Conservation (phyloP, 2,113 vertebrate species). For the Psittacula cyanocephala region DNA sequence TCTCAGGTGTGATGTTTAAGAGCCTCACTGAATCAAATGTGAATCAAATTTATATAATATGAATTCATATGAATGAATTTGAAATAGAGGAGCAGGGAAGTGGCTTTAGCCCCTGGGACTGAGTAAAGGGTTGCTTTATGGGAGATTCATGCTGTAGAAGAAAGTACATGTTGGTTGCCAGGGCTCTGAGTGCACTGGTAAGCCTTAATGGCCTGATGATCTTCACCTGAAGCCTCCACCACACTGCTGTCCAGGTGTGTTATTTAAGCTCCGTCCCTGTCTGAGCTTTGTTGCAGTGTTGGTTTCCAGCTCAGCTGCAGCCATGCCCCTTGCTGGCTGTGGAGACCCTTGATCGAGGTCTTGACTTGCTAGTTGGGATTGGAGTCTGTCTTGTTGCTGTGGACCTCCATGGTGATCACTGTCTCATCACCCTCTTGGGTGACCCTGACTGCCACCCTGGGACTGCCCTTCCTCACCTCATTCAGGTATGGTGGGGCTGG, state of each 20-base stretch:
- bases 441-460: not conserved
- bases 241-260: rapidly evolving
- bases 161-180: not conserved
- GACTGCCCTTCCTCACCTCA: rapidly evolving
- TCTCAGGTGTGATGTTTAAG: not conserved
- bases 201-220: not conserved
- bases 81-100: not conserved
- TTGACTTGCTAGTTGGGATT: not conserved
- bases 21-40: not conserved
- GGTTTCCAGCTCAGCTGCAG: not conserved
- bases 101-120: not conserved
- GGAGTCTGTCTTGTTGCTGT: rapidly evolving
- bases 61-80: not conserved
- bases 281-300: not conserved
- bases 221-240: not conserved
- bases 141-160: rapidly evolving
- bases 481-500: not conserved
- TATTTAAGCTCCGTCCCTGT: not conserved
- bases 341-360: too few species aligned
- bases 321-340: rapidly evolving
- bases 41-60: not conserved
- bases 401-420: not conserved
- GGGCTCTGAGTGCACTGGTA: too few species aligned
- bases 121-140: not conserved
- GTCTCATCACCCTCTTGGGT: not conserved